Evolutionary conservation across 2,888 invertebrate genomes (phyloP).

Genomic region (Pandemis corylana): DNA sequence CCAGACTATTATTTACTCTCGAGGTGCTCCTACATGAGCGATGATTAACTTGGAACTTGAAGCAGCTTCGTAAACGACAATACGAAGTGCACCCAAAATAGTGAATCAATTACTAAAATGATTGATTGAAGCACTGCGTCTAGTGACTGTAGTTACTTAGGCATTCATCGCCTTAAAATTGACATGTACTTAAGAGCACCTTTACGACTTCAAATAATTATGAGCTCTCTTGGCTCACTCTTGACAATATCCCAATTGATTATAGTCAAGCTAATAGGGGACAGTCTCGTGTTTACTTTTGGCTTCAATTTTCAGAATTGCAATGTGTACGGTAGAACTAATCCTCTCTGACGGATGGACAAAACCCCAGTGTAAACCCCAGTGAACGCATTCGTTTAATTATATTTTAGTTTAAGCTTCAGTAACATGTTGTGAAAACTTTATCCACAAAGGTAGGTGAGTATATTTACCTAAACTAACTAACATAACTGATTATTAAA

Average conservation of each 20-base stretch:
- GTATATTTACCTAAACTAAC: constrained; percentile 45
- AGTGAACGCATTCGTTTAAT: neutral
- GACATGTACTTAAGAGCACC: neutral
- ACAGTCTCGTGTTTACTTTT: neutral
- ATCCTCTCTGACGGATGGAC: neutral
- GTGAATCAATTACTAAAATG: neutral
- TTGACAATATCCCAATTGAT: constrained; percentile 74
- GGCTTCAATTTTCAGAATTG: neutral
- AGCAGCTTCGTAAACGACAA: neutral
- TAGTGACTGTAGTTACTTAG: constrained; percentile 27
- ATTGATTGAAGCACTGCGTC: neutral
- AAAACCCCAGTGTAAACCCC: neutral
- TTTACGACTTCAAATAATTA: constrained; percentile 45
- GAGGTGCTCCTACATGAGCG: constrained; percentile 43
- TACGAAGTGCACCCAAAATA: neutral
- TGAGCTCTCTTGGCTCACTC: constrained; percentile 58
- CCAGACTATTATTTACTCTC: constrained; percentile 30
- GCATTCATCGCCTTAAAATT: neutral
- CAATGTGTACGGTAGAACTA: neutral
- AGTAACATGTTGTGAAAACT: constrained; percentile 76
- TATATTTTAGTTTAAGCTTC: constrained; percentile 48
- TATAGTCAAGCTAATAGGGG: constrained; percentile 10
- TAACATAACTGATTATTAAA: constrained; percentile 42
- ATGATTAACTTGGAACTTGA: neutral
- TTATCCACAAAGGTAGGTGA: too few species aligned